phyloP scores from a whole-genome alignment of 2,888 invertebrate species.

The Eurois occulta region DNA sequence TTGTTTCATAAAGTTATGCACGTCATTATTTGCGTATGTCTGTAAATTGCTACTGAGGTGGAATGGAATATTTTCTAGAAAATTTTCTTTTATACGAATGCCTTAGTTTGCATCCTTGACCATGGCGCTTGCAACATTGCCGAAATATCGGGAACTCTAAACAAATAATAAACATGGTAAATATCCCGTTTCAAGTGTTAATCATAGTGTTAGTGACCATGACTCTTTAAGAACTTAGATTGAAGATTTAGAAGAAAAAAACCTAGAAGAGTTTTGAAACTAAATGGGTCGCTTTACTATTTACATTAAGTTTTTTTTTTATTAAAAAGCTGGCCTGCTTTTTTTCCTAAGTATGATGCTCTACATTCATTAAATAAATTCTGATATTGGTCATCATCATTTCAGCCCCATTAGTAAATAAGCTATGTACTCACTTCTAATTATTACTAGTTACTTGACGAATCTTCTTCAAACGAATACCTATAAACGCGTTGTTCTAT shows the following conservation, averaged over 20 bases:
- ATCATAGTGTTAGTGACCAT: too few species aligned
- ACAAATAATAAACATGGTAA: too few species aligned
- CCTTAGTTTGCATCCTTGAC: too few species aligned
- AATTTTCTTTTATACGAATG: too few species aligned
- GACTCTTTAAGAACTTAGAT: too few species aligned
- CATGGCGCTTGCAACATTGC: too few species aligned
- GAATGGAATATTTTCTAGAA: neutral
- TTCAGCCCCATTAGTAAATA: neutral
- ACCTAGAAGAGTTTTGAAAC: neutral
- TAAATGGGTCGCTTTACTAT: neutral
- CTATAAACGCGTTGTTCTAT: neutral
- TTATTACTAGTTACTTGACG: neutral
- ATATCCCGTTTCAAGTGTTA: too few species aligned
- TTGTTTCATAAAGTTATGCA: conserved; percentile 39
- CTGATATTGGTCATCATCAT: neutral
- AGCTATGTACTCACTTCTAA: neutral
- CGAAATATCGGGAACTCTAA: too few species aligned
- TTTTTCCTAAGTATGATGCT: neutral
- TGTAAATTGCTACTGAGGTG: neutral
- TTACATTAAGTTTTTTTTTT: too few species aligned
- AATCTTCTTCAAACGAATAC: neutral
- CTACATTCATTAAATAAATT: neutral
- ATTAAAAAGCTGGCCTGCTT: too few species aligned
- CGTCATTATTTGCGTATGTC: neutral
- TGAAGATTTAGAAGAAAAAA: too few species aligned